Base-by-base conservation (phyloP, 2,888 invertebrate genomes). In the Yponomeuta plumbellus region DNA sequence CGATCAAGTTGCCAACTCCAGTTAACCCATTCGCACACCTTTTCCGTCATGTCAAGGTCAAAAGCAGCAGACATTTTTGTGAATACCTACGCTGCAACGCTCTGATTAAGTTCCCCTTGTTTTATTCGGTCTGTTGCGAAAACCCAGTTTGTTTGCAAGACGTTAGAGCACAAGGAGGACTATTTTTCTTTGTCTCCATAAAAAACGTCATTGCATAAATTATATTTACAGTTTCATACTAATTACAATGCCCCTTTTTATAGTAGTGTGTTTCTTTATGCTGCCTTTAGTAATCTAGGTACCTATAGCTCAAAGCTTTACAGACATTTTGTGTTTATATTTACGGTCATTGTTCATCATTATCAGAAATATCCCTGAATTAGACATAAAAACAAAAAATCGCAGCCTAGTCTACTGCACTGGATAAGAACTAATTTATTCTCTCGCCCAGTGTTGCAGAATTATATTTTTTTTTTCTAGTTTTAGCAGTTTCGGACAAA, bases 41-140 rank as follows among this genome's bases (percentile, higher is more conserved):
- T 44, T 44, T 64, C 34, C n/a, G 22, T 21, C 39, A 66, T 69
- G 79, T 79, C 84, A 83, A 83, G 83, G 84, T 76, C 76, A 71
- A 57, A 61, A 73, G 68, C 72, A 72, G 74, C 71, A 69, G 72
- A 56, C 44, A 66, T 66, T 66, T 66, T 52, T 71, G 70, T 70
- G 67, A 70, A 69, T 71, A 69, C 69, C 69, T 75, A 78, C 72
- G 17, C 13, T 52, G 13, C 17, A 52, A 75, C 75, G 83, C 81
- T 81, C 83, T 83, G 79, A 71, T 52, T 83, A 76, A 64, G 22
- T 65, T 56, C 21, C 65, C 40, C 71, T 74, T 70, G 71, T 70
- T 68, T 67, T 68, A 1, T 52, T 52, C 17, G 34, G 34, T 34
- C 34, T 34, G 34, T 34, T 34, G 34, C 34, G 6, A 34, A 34